Percentiles rank a stretch among this genome's conserved stretches.
phyloP scores from a whole-genome alignment of 2,888 invertebrate genomes.

The Cosmorhoe ocellata region DNA sequence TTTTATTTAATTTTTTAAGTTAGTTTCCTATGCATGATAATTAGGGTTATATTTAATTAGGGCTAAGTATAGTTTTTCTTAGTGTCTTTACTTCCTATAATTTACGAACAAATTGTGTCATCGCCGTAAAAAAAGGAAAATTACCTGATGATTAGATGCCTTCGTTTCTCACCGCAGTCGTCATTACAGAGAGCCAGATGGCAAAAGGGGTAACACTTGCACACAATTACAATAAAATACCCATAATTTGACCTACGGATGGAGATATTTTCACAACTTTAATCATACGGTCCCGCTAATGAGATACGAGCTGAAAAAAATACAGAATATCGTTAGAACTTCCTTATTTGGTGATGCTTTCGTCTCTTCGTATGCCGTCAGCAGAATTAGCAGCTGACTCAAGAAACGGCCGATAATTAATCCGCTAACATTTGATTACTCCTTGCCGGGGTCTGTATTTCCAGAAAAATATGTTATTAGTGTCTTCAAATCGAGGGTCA shows the following conservation, averaged over 20 bases:
- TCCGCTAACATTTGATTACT: no score
- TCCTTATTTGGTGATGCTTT: no score
- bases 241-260: slow-evolving; percentile 47
- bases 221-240: slow-evolving; percentile 40
- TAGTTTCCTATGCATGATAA: no score
- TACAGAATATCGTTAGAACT: not conserved
- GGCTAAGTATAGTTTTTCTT: no score
- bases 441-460: no score
- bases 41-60: no score
- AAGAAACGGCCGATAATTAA: no score
- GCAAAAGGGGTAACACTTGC: slow-evolving; percentile 52
- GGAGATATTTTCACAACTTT: slow-evolving; percentile 19
- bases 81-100: not conserved
- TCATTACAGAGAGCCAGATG: slow-evolving; percentile 54
- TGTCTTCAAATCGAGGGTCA: no score
- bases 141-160: slow-evolving; percentile 15
- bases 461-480: no score
- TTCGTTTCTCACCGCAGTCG: slow-evolving; percentile 43
- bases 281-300: slow-evolving; percentile 7
- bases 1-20: no score
- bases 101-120: slow-evolving; percentile 14
- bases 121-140: slow-evolving; percentile 14
- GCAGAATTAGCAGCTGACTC: no score
- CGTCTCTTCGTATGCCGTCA: no score
- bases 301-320: slow-evolving; percentile 5